Conservation (phyloP, 2,888 invertebrate genomes). For the Drosophila recens region DNA sequence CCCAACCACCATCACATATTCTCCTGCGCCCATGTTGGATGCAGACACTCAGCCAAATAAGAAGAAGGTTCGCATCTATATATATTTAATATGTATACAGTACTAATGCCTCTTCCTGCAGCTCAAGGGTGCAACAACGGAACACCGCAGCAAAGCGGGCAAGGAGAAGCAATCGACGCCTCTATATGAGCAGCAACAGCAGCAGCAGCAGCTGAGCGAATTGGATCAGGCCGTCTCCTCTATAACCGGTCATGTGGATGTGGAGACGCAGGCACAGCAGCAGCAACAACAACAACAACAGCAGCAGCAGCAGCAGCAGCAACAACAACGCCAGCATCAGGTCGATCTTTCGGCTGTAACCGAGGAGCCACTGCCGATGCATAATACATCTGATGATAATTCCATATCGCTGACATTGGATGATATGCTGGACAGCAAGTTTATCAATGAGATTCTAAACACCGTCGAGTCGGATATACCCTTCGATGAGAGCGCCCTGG, state of each 20-base stretch:
- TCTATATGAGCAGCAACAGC: constrained; percentile 60
- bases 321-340: constrained; percentile 46
- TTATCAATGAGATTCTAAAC: constrained; percentile 83
- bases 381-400: constrained; percentile 81
- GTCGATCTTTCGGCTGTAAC: constrained; percentile 46
- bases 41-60: constrained; percentile 59
- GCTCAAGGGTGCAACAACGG: constrained; percentile 51
- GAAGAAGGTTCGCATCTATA: constrained; percentile 60
- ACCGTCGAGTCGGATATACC: constrained; percentile 77
- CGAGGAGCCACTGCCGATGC: constrained; percentile 67
- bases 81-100: neutral
- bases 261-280: constrained; percentile 28
- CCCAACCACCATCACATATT: constrained; percentile 40
- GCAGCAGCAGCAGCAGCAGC: constrained; percentile 47
- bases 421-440: constrained; percentile 83
- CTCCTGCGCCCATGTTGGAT: constrained; percentile 57
- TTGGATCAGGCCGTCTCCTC: constrained; percentile 82
- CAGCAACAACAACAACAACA: constrained; percentile 39
- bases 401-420: constrained; percentile 82
- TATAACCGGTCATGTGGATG: constrained; percentile 66
- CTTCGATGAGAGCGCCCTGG: constrained; percentile 82
- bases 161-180: constrained; percentile 61
- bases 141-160: constrained; percentile 59
- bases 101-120: constrained; percentile 20
- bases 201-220: constrained; percentile 60